A percentile compares a stretch with the other conserved stretches of the same genome.
These are phyloP conservation scores for Aethina tumida DNA, from an alignment of 1,140 invertebrate genomes.

Conservation along the genomic window DNA sequence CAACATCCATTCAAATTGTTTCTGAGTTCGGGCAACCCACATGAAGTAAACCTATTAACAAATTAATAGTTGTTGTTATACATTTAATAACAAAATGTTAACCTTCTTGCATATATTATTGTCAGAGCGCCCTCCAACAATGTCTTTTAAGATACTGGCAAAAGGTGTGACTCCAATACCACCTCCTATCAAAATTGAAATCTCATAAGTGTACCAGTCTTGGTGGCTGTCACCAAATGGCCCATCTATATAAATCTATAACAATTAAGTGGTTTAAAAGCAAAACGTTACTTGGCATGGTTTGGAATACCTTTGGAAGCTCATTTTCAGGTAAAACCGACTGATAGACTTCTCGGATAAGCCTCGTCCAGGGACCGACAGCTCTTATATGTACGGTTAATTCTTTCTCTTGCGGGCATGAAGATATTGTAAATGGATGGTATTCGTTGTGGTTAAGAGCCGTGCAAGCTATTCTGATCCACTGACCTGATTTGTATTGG, in stretches of 20 bases:
- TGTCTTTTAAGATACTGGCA: constrained; percentile 48
- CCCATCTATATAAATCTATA: constrained; percentile 43
- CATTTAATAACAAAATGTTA: neutral
- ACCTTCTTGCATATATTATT: too few species aligned
- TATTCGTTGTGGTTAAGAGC: constrained; percentile 41
- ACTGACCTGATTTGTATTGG: constrained; percentile 51
- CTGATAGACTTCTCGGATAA: too few species aligned
- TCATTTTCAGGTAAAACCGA: too few species aligned
- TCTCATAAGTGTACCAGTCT: constrained; percentile 47
- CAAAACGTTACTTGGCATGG: too few species aligned
- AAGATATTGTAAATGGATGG: constrained; percentile 50
- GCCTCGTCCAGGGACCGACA: constrained; percentile 49
- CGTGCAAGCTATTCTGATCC: constrained; percentile 46
- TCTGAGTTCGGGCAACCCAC: constrained; percentile 48
- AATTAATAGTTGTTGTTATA: constrained; percentile 6
- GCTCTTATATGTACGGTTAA: constrained; percentile 46
- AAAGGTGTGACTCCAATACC: constrained; percentile 53
- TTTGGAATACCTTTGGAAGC: too few species aligned
- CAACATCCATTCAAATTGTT: constrained; percentile 52
- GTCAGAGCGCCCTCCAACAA: too few species aligned
- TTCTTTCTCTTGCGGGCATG: constrained; percentile 44
- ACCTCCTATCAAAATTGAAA: constrained; percentile 46
- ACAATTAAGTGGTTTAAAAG: constrained; percentile 1
- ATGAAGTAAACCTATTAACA: constrained; percentile 50
- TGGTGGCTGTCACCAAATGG: constrained; percentile 50